Evolutionary conservation across 1,140 invertebrate genomes (phyloP).

Genomic region (Paramacrobiotus metropolitanus): DNA sequence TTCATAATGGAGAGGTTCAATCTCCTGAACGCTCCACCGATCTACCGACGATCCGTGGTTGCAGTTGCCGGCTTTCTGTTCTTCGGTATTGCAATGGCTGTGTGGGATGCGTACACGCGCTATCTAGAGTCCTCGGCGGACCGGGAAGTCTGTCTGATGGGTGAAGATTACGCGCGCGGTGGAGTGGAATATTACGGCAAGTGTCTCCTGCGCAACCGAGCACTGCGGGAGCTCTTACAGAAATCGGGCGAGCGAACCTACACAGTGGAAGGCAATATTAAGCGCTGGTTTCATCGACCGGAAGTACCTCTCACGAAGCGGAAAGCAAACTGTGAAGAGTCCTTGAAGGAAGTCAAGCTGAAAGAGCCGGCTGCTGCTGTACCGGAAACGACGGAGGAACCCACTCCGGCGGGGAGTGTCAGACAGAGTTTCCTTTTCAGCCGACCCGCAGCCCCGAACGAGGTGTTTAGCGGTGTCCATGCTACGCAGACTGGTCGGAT

Average conservation of each 20-base stretch:
- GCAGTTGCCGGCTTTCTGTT: slow-evolving; percentile 26
- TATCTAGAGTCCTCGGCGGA: slow-evolving; percentile 36
- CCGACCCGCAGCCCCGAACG: too few species aligned
- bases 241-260: slow-evolving; percentile 29
- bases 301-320: slow-evolving; percentile 10
- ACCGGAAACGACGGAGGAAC: too few species aligned
- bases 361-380: too few species aligned
- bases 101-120: slow-evolving; percentile 35
- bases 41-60: slow-evolving; percentile 30
- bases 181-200: slow-evolving; percentile 50
- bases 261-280: slow-evolving; percentile 35
- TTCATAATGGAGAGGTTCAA: slow-evolving; percentile 29
- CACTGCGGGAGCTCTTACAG: slow-evolving; percentile 37
- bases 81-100: slow-evolving; percentile 38
- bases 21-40: slow-evolving; percentile 27
- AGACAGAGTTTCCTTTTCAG: too few species aligned
- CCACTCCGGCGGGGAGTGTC: too few species aligned
- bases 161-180: slow-evolving; percentile 36
- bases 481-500: too few species aligned
- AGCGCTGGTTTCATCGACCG: slow-evolving; percentile 10
- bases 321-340: slow-evolving; percentile 25
- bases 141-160: slow-evolving; percentile 30
- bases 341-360: slow-evolving; percentile 33
- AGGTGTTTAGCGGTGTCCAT: too few species aligned
- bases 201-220: slow-evolving; percentile 40